Base-by-base conservation (phyloP, 2,113 vertebrate species). In the Lanius collurio region DNA sequence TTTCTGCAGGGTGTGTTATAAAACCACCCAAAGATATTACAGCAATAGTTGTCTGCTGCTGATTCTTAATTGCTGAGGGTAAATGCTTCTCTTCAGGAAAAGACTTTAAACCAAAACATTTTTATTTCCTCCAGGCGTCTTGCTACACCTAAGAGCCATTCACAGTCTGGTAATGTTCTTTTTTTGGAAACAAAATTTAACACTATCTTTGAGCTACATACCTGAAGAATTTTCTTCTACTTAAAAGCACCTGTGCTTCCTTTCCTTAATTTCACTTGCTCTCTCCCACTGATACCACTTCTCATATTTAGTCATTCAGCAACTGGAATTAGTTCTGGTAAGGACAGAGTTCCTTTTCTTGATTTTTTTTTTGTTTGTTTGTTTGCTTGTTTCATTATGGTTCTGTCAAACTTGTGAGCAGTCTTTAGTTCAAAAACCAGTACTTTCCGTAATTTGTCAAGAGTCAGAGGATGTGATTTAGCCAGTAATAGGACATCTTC, bases 181-280 rank as follows among this genome's bases (percentile, higher is more conserved):
- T 91, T 94, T 93, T 90, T 39, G 85, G 91, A 95, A 96, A 92
- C 49, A 89, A 71, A 78, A 91, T 90, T 80, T 88, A 96, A 68
- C 37, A 42, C 28, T 24, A 10, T 77, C 85, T 92, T 92, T 75
- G 78, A 63, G 76, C 75, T 90, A 67, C 41, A 31, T 57, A 91
- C 62, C 47, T 84, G n/a, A 88, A 83, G 60, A 93, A 33, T 59
- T 70, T 83, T 57, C 13, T 77, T 93, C 50, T 67, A 12, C 46
- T 95, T 56, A 55, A 94, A 93, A 93, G 13, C 69, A 89, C 90
- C 77, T 90, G 46, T 67, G 50, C 50, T 46, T 35, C 26, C 24
- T 6, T 82, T 63, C 21, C 33, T 85, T 85, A 79, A 82, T 82
- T 90, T 92, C 42, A 49, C 60, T 86, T 46, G 8, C 57, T 95